A percentile compares a stretch with the other conserved stretches of the same genome.
phyloP scores from a whole-genome alignment of 1,140 invertebrate species.

The Propsilocerus akamusi region DNA sequence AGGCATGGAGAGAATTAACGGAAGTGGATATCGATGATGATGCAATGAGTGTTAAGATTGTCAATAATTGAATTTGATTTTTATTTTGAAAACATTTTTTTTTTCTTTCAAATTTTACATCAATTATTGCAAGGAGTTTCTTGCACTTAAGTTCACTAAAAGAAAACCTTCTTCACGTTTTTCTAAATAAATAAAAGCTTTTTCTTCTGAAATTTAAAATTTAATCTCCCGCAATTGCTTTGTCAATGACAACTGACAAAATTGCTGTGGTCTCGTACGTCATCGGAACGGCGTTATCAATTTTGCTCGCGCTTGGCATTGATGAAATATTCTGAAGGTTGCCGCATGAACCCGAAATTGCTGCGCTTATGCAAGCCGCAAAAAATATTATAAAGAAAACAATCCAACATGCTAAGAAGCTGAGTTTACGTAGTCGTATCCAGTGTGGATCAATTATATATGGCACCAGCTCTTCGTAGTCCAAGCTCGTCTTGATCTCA shows the following conservation, averaged over 20 bases:
- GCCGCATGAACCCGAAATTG: background rate
- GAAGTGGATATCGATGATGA: constrained; percentile 6
- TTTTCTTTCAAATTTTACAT: background rate
- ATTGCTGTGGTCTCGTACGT: background rate
- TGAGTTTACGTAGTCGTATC: constrained; percentile 14
- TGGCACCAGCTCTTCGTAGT: constrained; percentile 17
- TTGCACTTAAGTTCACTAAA: background rate
- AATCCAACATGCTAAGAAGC: constrained; percentile 13
- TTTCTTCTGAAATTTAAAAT: too few relatives aligned
- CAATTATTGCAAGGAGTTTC: background rate
- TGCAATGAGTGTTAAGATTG: background rate
- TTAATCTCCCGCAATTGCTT: too few relatives aligned
- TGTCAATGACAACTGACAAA: too few relatives aligned
- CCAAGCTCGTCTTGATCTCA: constrained; percentile 12
- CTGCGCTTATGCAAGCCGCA: constrained; percentile 12
- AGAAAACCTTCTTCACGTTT: background rate
- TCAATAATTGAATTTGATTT: background rate
- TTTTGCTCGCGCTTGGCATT: background rate
- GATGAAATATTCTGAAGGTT: constrained; percentile 1
- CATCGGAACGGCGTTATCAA: background rate
- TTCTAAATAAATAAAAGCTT: too few relatives aligned
- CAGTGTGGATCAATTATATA: constrained; percentile 19
- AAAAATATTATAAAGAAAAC: constrained; percentile 15
- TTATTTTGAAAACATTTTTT: background rate
- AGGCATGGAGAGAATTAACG: constrained; percentile 33